Base-by-base conservation (phyloP, 2,113 vertebrate species). In the Ammospiza nelsoni region DNA sequence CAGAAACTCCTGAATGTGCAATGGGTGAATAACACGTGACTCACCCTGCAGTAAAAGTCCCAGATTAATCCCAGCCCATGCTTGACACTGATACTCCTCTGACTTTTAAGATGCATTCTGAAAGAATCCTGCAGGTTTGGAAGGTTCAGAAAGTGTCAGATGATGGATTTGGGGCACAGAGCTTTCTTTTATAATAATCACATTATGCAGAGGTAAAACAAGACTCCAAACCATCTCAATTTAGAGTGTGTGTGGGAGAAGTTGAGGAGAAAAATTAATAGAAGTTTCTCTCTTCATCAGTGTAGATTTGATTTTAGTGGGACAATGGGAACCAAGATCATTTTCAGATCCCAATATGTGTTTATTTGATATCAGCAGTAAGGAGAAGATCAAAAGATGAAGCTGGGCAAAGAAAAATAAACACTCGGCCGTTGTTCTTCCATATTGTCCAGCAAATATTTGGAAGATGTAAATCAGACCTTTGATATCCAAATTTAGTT, bases 401-500 rank as follows among this genome's bases (percentile, higher is more conserved):
- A 93, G 25, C 85, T 76, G 39, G 33, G 15, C 63, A 33, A 43
- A 80, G 62, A 83, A 87, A 86, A 92, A 89, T 10, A 84, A 97
- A 77, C 72, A 51, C 6, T n/a, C 0, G 0, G 24, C 46, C 0
- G 2, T 86, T 5, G 2, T 41, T 92, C 76, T 83, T 77, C 57
- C 72, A 67, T 35, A 41, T 89, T 93, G 91, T 93, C 88, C 58
- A 91, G 51, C 46, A 58, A 73, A 43, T 86, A 54, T 89, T 89
- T 77, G 68, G 35, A 52, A 84, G 89, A 94, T 89, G 89, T 86
- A 94, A 94, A 93, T 93, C 65, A 87, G 80, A 74, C 29, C 91
- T 95, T 97, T 95, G 92, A 92, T 94, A 95, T 75, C 86, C 92
- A 91, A 87, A 75, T 87, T 67, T 67, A 89, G 80, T 79, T 81